Evolutionary conservation across 2,888 invertebrate species (phyloP).

Genomic region (Zootermopsis nevadensis): DNA sequence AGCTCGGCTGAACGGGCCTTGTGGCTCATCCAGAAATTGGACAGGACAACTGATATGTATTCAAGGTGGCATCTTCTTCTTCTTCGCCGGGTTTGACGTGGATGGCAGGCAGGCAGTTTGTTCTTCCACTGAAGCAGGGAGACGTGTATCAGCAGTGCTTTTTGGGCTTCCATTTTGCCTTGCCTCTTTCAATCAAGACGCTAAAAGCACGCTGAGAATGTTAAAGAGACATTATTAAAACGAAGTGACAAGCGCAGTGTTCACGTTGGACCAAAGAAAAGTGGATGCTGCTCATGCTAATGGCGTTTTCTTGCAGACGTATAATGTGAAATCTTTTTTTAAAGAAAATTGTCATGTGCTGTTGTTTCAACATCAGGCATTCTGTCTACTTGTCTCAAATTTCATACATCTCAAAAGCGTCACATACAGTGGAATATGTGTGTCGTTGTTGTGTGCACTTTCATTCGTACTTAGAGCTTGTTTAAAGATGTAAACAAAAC

Average conservation of each 20-base stretch:
- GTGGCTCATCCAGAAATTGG: background rate
- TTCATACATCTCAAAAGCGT: too few relatives aligned
- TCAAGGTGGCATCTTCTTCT: constrained; percentile 15
- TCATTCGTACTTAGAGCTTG: too few relatives aligned
- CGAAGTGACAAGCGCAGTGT: background rate
- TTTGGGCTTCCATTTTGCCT: constrained; percentile 8
- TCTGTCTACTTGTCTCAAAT: too few relatives aligned
- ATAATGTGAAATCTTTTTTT: too few relatives aligned
- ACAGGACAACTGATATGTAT: constrained; percentile 34
- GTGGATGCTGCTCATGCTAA: background rate
- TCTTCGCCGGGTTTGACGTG: constrained; percentile 28
- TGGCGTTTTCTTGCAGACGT: background rate
- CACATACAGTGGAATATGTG: too few relatives aligned
- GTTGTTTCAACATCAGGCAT: too few relatives aligned
- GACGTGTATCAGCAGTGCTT: constrained; percentile 6
- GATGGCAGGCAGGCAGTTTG: background rate
- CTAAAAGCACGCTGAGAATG: constrained; percentile 3
- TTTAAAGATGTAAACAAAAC: too few relatives aligned
- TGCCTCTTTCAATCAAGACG: constrained; percentile 20
- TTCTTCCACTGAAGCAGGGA: background rate
- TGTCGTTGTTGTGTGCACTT: too few relatives aligned
- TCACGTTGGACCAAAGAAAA: background rate
- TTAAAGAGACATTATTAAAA: constrained; percentile 3
- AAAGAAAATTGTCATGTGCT: too few relatives aligned
- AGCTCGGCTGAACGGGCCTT: too few relatives aligned